Evolutionary conservation across 2,888 invertebrate species (phyloP), one percentile per base, ranked within the genome.

Genomic region (Tinea pellionella): DNA sequence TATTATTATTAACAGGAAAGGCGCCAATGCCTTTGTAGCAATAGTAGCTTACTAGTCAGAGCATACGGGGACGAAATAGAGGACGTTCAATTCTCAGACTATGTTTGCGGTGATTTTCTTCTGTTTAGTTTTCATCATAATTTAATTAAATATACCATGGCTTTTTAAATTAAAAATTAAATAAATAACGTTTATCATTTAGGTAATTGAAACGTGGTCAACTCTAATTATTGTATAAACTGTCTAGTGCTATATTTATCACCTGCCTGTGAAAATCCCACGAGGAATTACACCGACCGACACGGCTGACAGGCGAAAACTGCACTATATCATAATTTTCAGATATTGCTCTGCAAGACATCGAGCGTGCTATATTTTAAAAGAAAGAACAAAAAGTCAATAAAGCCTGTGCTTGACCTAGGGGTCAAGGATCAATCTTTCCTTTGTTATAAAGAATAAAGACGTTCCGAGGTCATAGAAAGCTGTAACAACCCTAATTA

Each of bases 281-380:
- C n/a, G 37, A 12, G 9, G 37, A 12, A 37, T 37, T 29, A 24
- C 56, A 29, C 56, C 24, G 29, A 29, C 56, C 24, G 29, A 29
- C 19, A 24, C 56, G 56, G 24, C 56, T 29, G 30, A n/a, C 4
- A 37, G 30, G 32, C 32, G 13, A 29, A n/a, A 16, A n/a, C n/a
- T 24, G 55, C 55, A 55, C 55, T 55, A 6, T 55, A 55, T 55
- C 24, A 55, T 55, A 24, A 19, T 55, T 19, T 24, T 19, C n/a
- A 11, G 55, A 1, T 55, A 55, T 55, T 55, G n/a, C 55, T 19
- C 55, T 9, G 16, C 47, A 47, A 16, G 47, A 47, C 47, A 13
- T 18, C 18, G 29, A 19, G 55, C 18, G 7, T 8, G 55, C 55
- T 24, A 55, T 55, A 29, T 55, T 29, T 55, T 55, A 55, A 29